Percentiles rank a stretch among this genome's conserved stretches.
phyloP scores from a whole-genome alignment of 2,797 vertebrate species.

The Scolopax bukidnonensis region DNA sequence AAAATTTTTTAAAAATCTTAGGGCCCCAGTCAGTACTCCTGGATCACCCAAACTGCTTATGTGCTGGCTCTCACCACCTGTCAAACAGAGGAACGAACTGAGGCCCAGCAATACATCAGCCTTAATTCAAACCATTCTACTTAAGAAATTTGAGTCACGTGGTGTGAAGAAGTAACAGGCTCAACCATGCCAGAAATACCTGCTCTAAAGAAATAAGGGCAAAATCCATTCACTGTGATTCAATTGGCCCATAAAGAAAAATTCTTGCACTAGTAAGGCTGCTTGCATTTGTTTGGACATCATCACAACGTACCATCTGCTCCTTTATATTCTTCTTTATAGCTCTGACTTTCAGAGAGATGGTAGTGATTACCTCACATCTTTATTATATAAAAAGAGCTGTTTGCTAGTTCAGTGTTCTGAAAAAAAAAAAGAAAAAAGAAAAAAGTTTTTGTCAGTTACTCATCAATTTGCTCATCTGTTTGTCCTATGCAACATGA shows the following conservation, averaged over 20 bases:
- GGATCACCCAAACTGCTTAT: neutral
- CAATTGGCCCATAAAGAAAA: neutral
- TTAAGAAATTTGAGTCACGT: neutral
- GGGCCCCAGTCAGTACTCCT: neutral
- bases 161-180: neutral
- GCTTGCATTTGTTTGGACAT: neutral
- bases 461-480: constrained; percentile 74
- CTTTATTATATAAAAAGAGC: constrained; percentile 57
- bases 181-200: neutral
- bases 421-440: neutral
- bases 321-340: constrained; percentile 42
- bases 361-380: constrained; percentile 52
- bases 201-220: neutral
- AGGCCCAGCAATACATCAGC: neutral
- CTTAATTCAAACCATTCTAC: neutral
- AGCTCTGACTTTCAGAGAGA: constrained; percentile 34
- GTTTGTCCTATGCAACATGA: constrained; percentile 68
- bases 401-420: constrained; percentile 49
- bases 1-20: neutral
- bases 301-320: constrained; percentile 14
- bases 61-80: neutral
- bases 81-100: neutral
- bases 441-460: constrained; percentile 56
- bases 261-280: neutral
- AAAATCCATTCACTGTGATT: neutral